A percentile compares a stretch with the other conserved stretches of the same genome.
phyloP scores from a whole-genome alignment of 1,140 invertebrate species.

The Pantala flavescens region DNA sequence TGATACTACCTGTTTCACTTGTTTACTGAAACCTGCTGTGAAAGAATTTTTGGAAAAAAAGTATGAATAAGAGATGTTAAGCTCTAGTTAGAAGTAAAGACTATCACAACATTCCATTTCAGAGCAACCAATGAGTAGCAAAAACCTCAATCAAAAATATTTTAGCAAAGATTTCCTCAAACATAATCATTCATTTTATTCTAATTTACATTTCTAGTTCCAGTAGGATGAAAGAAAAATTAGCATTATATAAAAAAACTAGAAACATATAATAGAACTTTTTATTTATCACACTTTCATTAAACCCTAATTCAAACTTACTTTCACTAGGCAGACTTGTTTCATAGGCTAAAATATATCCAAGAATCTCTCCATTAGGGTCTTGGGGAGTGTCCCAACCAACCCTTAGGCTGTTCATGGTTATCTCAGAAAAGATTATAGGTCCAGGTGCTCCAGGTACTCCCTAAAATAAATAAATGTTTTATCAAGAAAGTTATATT shows the following conservation, averaged over 20 bases:
- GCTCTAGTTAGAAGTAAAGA: too few species aligned
- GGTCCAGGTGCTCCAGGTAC: constrained; percentile 73
- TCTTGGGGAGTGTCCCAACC: constrained; percentile 82
- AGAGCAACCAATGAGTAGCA: too few species aligned
- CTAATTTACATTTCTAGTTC: too few species aligned
- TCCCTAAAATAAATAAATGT: constrained; percentile 53
- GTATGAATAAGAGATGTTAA: too few species aligned
- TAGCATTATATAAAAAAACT: not conserved
- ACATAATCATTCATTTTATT: too few species aligned
- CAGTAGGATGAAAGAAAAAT: too few species aligned
- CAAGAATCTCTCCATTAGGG: constrained; percentile 81
- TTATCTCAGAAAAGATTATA: constrained; percentile 82
- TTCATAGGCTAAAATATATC: constrained; percentile 90
- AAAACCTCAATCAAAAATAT: too few species aligned
- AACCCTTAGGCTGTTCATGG: constrained; percentile 86
- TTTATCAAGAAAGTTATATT: constrained; percentile 12
- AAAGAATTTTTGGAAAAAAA: constrained; percentile 19
- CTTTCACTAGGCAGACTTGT: constrained; percentile 83
- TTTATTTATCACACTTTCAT: too few species aligned
- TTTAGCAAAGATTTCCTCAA: too few species aligned
- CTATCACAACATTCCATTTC: too few species aligned
- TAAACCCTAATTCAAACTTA: too few species aligned
- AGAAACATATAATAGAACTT: too few species aligned
- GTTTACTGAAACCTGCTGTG: constrained; percentile 68
- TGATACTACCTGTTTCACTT: constrained; percentile 86